Conservation (phyloP, 2,797 vertebrate species). For the Pseudomugil tenellus region DNA sequence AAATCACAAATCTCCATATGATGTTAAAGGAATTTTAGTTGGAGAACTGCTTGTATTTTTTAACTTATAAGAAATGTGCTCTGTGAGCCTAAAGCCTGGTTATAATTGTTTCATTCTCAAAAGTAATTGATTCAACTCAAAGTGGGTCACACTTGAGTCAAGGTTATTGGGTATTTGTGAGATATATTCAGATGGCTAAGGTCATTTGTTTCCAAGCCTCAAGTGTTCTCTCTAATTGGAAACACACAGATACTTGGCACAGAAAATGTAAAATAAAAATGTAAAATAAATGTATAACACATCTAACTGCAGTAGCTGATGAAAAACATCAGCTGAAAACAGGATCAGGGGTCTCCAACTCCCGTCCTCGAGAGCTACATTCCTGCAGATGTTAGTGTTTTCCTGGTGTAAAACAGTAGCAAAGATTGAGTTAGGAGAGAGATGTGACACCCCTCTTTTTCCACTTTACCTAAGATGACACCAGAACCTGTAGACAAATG, state of each 20-base stretch:
- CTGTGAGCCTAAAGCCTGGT: not conserved
- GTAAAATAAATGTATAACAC: not conserved
- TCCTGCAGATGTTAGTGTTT: too few relatives aligned
- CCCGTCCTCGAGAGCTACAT: too few relatives aligned
- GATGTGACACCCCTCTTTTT: not conserved
- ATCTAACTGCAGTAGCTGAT: not conserved
- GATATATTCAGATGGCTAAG: not conserved
- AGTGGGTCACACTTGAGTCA: not conserved
- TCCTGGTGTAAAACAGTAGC: not conserved
- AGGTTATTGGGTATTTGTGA: not conserved
- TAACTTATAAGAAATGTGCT: not conserved
- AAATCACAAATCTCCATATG: not conserved
- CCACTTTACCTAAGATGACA: too few relatives aligned
- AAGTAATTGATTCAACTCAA: not conserved
- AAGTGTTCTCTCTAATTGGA: not conserved
- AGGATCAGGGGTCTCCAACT: too few relatives aligned
- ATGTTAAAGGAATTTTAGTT: not conserved
- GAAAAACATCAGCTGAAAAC: not conserved
- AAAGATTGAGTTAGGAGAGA: not conserved
- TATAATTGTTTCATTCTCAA: slow-evolving; percentile 1
- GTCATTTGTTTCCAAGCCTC: not conserved
- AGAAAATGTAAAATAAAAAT: not conserved
- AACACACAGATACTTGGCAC: too few relatives aligned
- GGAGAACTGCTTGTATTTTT: not conserved
- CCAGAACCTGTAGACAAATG: too few relatives aligned